Conservation (phyloP, 2,888 invertebrate species). For the Calliphora vomitoria region DNA sequence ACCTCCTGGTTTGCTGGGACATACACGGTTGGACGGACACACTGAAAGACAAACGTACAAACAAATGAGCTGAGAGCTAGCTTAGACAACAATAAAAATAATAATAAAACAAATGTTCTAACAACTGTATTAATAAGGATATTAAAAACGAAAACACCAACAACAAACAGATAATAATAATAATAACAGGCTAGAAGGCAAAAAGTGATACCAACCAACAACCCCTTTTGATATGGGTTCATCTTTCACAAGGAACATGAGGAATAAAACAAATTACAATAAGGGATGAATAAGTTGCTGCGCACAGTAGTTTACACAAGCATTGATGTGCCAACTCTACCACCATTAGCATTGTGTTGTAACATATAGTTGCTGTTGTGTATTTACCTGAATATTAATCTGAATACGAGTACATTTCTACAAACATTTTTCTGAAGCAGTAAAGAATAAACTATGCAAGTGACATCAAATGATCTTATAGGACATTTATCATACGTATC, state of each 20-base stretch:
- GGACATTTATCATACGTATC: too few relatives aligned
- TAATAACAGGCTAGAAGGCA: constrained; percentile 46
- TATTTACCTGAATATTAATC: too few relatives aligned
- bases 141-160: constrained; percentile 62
- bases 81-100: constrained; percentile 57
- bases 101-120: constrained; percentile 69
- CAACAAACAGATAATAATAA: constrained; percentile 75
- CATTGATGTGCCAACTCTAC: neutral
- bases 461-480: too few relatives aligned
- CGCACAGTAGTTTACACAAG: constrained; percentile 31
- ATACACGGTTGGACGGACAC: neutral
- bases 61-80: constrained; percentile 13
- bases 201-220: constrained; percentile 49
- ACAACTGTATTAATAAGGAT: constrained; percentile 67
- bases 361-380: too few relatives aligned
- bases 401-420: too few relatives aligned
- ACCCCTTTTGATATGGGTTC: constrained; percentile 46
- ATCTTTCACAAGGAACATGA: neutral
- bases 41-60: constrained; percentile 1
- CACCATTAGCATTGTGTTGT: too few relatives aligned
- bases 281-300: constrained; percentile 28
- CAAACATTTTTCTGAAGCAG: too few relatives aligned
- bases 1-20: too few relatives aligned
- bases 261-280: neutral
- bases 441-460: too few relatives aligned